Conservation (phyloP, 2,888 invertebrate species). For the Tuberolachnus salignus region DNA sequence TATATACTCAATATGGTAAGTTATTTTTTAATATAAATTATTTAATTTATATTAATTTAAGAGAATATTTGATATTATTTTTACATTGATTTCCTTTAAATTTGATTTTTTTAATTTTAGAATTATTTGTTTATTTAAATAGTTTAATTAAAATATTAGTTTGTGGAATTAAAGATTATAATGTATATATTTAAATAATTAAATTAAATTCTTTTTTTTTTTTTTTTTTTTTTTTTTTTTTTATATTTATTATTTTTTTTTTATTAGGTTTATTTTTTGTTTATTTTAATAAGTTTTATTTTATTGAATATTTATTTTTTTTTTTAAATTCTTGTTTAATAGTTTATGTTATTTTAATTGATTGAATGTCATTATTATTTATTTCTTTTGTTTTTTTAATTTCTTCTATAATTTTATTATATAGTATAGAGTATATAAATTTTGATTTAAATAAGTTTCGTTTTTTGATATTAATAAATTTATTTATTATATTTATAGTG, state of each 20-base stretch:
- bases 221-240: conserved; percentile 27
- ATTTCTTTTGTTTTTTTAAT: conserved; percentile 40
- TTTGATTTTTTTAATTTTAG: conserved; percentile 32
- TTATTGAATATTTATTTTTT: conserved; percentile 31
- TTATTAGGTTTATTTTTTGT: conserved; percentile 7
- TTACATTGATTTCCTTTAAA: conserved; percentile 33
- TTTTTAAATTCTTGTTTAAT: conserved; percentile 21
- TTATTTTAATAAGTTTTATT: conserved; percentile 19
- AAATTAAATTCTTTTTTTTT: conserved; percentile 25
- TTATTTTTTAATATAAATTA: conserved; percentile 35
- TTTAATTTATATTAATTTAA: conserved; percentile 26
- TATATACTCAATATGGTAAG: conserved; percentile 29
- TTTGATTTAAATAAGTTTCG: conserved; percentile 67
- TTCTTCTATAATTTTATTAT: conserved; percentile 39
- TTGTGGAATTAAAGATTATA: conserved; percentile 22
- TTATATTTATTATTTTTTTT: conserved; percentile 7
- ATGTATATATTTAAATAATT: conserved; percentile 35
- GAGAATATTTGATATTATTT: conserved; percentile 31
- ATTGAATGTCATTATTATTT: conserved; percentile 22
- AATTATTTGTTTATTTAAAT: conserved; percentile 38
- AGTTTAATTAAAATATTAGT: conserved; percentile 37
- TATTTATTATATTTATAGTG: conserved; percentile 73
- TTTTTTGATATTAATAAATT: conserved; percentile 71
- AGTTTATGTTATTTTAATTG: conserved; percentile 18
- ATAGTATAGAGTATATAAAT: conserved; percentile 36